Percentiles rank a stretch among this genome's conserved stretches.
phyloP scores from a whole-genome alignment of 2,113 vertebrate genomes.

The Gulo gulo region DNA sequence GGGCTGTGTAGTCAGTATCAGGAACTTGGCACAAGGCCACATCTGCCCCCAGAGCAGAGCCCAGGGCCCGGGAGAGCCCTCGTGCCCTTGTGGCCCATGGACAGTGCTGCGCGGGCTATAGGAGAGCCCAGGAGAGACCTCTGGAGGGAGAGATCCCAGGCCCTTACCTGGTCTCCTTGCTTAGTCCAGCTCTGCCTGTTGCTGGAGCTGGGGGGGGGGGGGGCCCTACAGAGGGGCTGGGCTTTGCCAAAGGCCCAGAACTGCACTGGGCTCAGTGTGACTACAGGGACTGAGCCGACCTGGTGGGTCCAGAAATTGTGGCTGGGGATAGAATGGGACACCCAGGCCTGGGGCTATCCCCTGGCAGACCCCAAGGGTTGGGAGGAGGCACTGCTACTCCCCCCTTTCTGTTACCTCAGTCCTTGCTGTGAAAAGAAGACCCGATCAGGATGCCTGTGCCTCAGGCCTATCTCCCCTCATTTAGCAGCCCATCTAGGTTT shows the following conservation, averaged over 20 bases:
- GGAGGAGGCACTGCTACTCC: not conserved
- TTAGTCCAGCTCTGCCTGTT: not conserved
- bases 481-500: not conserved
- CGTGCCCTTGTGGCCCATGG: not conserved
- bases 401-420: not conserved
- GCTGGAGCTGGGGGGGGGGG: not conserved
- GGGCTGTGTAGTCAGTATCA: not conserved
- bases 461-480: not conserved
- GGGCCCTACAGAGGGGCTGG: not conserved
- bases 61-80: not conserved
- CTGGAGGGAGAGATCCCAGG: not conserved
- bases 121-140: not conserved
- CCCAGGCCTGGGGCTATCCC: not conserved
- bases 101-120: not conserved
- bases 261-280: not conserved
- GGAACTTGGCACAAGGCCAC: not conserved
- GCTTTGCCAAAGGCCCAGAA: not conserved
- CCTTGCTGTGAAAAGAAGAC: not conserved
- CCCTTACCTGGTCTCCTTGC: not conserved
- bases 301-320: not conserved
- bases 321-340: not conserved
- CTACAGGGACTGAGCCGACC: not conserved
- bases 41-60: not conserved
- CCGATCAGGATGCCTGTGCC: not conserved
- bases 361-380: not conserved